phyloP scores from a whole-genome alignment of 2,113 vertebrate species.

The Porphyrio hochstetteri region DNA sequence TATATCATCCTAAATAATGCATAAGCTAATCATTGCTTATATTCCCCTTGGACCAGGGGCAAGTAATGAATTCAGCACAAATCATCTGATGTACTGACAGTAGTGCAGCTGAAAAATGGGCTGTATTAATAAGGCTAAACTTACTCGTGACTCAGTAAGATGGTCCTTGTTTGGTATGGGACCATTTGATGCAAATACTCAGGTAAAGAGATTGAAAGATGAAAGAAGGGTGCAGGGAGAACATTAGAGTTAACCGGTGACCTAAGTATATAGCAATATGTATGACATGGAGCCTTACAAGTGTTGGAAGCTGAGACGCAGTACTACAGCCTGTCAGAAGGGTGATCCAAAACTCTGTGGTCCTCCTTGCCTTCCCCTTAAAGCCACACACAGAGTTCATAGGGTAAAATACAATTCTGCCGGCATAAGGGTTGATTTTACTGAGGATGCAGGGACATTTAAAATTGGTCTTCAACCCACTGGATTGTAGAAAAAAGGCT shows the following conservation, averaged over 20 bases:
- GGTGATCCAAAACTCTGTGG: neutral
- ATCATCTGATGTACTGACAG: slow-evolving; percentile 42
- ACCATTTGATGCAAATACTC: neutral
- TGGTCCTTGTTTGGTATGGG: neutral
- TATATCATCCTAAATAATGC: slow-evolving; percentile 60
- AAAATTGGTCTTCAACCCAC: neutral
- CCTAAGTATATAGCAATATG: neutral
- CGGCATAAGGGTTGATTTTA: neutral
- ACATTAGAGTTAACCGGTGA: neutral
- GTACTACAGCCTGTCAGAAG: neutral
- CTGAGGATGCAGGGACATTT: neutral
- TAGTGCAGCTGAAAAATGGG: slow-evolving; percentile 28
- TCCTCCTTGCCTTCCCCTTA: neutral
- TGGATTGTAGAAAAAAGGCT: neutral
- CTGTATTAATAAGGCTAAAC: slow-evolving; percentile 18
- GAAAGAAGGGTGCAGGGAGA: neutral
- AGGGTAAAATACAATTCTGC: neutral
- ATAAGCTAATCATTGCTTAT: slow-evolving; percentile 56
- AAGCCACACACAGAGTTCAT: neutral
- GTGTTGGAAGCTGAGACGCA: neutral
- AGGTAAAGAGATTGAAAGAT: neutral
- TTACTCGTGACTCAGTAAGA: neutral
- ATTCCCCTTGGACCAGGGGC: slow-evolving; percentile 19
- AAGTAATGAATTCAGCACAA: slow-evolving; percentile 56
- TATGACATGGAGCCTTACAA: neutral